phyloP scores from a whole-genome alignment of 64 coral and sea anemone genomes.

The Montipora cactus region DNA sequence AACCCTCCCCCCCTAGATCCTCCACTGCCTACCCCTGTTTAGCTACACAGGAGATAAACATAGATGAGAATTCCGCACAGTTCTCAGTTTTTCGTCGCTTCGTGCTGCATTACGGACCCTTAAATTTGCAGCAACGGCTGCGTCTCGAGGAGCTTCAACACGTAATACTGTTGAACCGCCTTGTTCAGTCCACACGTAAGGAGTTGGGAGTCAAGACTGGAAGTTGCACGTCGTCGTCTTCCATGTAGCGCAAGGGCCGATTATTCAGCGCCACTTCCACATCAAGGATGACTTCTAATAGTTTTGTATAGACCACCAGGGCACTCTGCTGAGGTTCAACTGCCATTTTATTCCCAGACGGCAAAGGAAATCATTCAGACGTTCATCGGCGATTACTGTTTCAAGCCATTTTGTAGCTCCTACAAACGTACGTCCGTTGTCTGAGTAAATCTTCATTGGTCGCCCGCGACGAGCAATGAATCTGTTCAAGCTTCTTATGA shows the following conservation, averaged over 20 bases:
- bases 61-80: no score
- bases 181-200: not conserved
- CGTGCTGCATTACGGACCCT: no score
- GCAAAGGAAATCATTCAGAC: no score
- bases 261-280: not conserved
- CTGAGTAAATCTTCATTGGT: not conserved
- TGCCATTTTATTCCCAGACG: not conserved
- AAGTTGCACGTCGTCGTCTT: conserved; percentile 33
- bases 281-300: conserved; percentile 9
- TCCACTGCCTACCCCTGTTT: no score
- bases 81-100: no score
- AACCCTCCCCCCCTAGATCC: no score
- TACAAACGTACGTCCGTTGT: not conserved
- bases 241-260: not conserved
- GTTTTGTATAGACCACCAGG: conserved; percentile 11
- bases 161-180: no score
- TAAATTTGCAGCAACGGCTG: no score
- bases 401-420: not conserved
- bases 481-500: conserved; percentile 8
- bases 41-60: no score
- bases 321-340: conserved; percentile 38
- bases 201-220: not conserved
- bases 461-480: conserved; percentile 4
- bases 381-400: not conserved
- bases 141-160: no score